Conservation (phyloP, 2,113 vertebrate species). For the Parotia lawesii region DNA sequence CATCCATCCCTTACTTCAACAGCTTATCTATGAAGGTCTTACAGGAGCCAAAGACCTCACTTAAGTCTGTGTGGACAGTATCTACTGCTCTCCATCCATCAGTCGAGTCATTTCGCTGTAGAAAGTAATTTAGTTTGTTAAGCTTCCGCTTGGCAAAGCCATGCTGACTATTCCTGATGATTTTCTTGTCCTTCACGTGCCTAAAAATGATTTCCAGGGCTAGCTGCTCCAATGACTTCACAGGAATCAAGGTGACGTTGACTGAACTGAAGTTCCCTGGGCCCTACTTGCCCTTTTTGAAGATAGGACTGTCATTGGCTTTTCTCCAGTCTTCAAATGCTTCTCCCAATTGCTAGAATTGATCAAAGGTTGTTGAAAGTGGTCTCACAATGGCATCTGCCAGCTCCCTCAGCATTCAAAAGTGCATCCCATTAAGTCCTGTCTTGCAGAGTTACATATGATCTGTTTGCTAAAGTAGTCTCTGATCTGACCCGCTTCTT, state of each 20-base stretch:
- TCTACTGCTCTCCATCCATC: not conserved
- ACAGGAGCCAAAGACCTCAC: not conserved
- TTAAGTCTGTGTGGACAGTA: not conserved
- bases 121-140: not conserved
- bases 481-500: not conserved
- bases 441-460: not conserved
- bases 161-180: not conserved
- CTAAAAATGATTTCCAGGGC: not conserved
- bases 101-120: not conserved
- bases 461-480: not conserved
- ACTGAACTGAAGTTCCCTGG: not conserved
- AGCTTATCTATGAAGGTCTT: not conserved
- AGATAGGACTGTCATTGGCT: rapidly evolving
- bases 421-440: not conserved
- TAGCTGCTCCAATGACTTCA: not conserved
- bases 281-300: not conserved
- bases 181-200: not conserved
- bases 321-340: not conserved
- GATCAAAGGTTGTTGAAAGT: not conserved
- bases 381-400: not conserved
- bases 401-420: rapidly evolving
- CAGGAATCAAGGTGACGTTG: not conserved
- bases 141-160: rapidly evolving
- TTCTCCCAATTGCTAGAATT: not conserved
- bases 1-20: not conserved